A percentile compares a stretch with the other conserved stretches of the same genome.
Evolutionary conservation across 2,113 vertebrate species (phyloP).

Genomic region (Pseudopodoces humilis): DNA sequence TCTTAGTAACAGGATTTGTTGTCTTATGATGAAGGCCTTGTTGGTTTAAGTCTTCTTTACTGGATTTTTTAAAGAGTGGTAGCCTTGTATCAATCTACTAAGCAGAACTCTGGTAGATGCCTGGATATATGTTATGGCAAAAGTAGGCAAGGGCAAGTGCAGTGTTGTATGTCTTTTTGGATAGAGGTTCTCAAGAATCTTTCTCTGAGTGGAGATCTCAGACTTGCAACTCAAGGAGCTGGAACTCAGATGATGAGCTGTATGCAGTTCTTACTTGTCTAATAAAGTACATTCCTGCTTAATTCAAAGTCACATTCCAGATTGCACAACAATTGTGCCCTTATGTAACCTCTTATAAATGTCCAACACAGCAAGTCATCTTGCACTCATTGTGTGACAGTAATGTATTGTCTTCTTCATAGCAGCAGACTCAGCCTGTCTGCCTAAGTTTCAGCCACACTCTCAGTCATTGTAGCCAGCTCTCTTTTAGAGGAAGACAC

Average conservation of each 20-base stretch:
- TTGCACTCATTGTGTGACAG: background rate
- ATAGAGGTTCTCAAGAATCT: background rate
- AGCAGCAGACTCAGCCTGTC: background rate
- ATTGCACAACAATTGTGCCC: background rate
- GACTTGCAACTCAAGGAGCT: background rate
- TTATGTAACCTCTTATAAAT: background rate
- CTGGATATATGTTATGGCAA: background rate
- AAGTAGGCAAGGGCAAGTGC: background rate
- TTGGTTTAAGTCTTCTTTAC: background rate
- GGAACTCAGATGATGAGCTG: background rate
- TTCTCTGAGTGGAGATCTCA: background rate
- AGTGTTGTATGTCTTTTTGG: background rate
- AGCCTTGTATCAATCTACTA: background rate
- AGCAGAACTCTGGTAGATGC: background rate
- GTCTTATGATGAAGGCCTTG: background rate
- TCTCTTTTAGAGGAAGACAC: background rate
- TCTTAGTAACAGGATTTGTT: background rate
- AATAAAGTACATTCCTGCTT: background rate
- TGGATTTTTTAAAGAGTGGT: background rate
- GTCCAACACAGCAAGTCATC: background rate
- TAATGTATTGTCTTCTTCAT: background rate
- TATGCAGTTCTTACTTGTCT: background rate
- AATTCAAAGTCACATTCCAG: background rate
- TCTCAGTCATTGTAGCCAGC: background rate
- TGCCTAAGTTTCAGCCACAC: background rate